Base-by-base conservation (phyloP, 2,797 vertebrate genomes). In the Girardinus metallicus region DNA sequence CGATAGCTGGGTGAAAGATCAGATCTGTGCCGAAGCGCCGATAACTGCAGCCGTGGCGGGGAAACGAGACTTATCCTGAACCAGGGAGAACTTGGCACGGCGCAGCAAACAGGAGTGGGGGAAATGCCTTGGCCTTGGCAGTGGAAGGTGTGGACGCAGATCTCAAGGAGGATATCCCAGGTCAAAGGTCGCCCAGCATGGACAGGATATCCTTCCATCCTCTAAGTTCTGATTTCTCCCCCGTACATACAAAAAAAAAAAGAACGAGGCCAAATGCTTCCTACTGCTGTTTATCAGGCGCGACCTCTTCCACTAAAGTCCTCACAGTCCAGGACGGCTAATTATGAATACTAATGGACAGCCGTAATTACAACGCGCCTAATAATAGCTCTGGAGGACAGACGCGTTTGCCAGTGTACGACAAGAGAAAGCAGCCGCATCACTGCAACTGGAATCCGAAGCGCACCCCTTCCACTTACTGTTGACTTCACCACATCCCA, bases 171-270 rank as follows among this genome's bases (percentile, higher is more conserved):
- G 94, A 96, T 93, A 92, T 95, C 93, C 92, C 71, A 83, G 89
- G 93, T 93, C 88, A 88, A 81, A 93, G 92, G 88, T 93, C 81
- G 36, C 46, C 6, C 57, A 5, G 76, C 72, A 41, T 80, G 76
- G 64, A 74, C 91, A 95, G 95, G 95, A 96, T 93, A 91, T 96
- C 95, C 95, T 86, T 34, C 51, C 78, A 75, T 86, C 85, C 72
- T 82, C 55, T 70, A 1, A 73, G 72, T 73, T 66, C 46, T 64
- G 5, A 44, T 71, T 29, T 66, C 49, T 62, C 68, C 68, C 46
- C 68, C 53, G 66, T 43, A 55, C 77, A 70, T 26, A 29, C 34
- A 39, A 9, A 39, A 41, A 68, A 21, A 23, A 23, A 23, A 46
- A 51, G 0, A 51, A 51, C 7, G 9, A 34, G 15, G 16, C 18